Evolutionary conservation across 2,113 vertebrate genomes (phyloP), one percentile per base, ranked within the genome.

Genomic region (Cavia porcellus): DNA sequence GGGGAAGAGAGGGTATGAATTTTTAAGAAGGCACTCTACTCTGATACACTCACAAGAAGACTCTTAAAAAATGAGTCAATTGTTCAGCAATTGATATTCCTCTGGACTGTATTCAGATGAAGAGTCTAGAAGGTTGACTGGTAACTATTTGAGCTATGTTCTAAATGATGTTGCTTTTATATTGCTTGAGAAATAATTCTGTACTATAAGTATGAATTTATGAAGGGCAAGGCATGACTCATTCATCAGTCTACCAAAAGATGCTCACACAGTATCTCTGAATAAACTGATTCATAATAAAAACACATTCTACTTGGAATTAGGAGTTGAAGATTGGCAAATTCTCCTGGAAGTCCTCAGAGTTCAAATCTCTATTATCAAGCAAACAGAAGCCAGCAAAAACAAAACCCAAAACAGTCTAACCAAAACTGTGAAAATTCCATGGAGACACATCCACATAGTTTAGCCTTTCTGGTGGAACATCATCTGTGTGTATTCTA

Each of bases 361-460:
- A 74, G 85, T 88, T 88, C 57, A 92, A 66, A 86, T 91, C 47
- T 88, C 74, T 47, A 24, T 30, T 77, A 61, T 75, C 62, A 92
- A 92, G 57, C 30, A 80, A 66, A 92, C 3, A 92, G 52, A 79
- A 97, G 35, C 4, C 86, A 64, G 14, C 4, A 57, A 89, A 93
- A 75, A 70, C 28, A n/a, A 70, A 92, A 75, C 22, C 14, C n/a
- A 64, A 72, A 47, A 38, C 68, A 6, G 59, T 42, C 35, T 32
- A 55, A 62, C 17, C 88, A 84, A 94, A 92, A 25, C 45, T 72
- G 22, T 61, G 22, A 90, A 84, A 62, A 77, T 70, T 13, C 32
- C 74, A 47, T 25, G 70, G 52, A 92, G 70, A 75, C 35, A 61
- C 25, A n/a, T 72, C 93, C 96, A 95, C 95, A 86, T 95, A 89